Evolutionary conservation across 2,888 invertebrate genomes (phyloP).

Genomic region (Philopedon plagiatum): DNA sequence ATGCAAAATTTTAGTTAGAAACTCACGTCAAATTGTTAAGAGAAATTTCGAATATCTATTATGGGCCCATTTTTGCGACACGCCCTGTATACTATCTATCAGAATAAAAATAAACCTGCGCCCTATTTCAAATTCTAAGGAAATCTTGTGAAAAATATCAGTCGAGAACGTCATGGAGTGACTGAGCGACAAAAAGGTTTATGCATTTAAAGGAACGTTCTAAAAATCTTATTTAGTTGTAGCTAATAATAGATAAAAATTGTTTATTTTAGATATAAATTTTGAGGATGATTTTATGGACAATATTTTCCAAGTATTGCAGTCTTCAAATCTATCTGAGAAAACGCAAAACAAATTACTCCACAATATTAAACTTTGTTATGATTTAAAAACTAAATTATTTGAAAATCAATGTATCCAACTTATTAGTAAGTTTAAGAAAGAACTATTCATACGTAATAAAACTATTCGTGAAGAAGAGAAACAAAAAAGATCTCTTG

Average conservation of each 20-base stretch:
- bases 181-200: no score
- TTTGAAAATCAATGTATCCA: slow-evolving; percentile 50
- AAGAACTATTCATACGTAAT: slow-evolving; percentile 43
- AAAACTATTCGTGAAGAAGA: slow-evolving; percentile 45
- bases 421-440: slow-evolving; percentile 51
- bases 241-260: not conserved
- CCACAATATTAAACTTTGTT: slow-evolving; percentile 49
- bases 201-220: no score
- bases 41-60: no score
- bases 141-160: no score
- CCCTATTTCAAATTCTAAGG: no score
- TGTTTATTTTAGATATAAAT: slow-evolving; percentile 49
- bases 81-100: no score
- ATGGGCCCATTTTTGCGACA: no score
- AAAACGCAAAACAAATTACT: slow-evolving; percentile 39
- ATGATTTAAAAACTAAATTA: slow-evolving; percentile 48
- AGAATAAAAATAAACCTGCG: no score
- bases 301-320: slow-evolving; percentile 48
- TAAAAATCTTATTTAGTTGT: no score
- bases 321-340: slow-evolving; percentile 39
- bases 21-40: no score
- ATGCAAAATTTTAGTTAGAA: no score
- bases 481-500: slow-evolving; percentile 48
- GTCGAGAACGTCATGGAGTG: no score
- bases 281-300: slow-evolving; percentile 51